phyloP scores from a whole-genome alignment of 2,797 vertebrate species.

The Sebastes taczanowskii region DNA sequence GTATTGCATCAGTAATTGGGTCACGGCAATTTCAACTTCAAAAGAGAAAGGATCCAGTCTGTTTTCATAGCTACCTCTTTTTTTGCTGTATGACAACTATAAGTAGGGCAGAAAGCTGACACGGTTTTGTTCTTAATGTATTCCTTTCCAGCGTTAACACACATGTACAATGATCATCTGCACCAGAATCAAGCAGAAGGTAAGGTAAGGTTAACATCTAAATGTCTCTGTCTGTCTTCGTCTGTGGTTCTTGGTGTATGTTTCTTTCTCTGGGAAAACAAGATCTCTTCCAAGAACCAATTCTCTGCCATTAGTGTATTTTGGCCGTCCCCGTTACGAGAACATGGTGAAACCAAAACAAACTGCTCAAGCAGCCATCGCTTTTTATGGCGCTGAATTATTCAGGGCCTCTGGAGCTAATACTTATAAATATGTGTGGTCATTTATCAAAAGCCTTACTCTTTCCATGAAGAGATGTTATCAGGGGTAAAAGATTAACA shows the following conservation, averaged over 20 bases:
- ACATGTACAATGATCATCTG: not conserved
- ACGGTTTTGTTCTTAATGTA: not conserved
- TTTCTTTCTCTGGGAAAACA: conserved; percentile 15
- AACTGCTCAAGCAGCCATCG: conserved; percentile 4
- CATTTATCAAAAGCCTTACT: conserved; percentile 17
- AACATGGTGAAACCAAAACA: conserved; percentile 54
- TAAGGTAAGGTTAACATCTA: not conserved
- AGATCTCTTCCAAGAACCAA: conserved; percentile 36
- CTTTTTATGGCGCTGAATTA: conserved; percentile 31
- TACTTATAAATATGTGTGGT: conserved; percentile 16
- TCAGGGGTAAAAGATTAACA: conserved; percentile 27
- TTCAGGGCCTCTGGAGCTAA: not conserved
- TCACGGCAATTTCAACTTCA: conserved; percentile 4
- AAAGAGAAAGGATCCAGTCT: not conserved
- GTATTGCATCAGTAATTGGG: conserved; percentile 10
- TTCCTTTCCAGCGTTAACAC: not conserved
- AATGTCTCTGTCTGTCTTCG: not conserved
- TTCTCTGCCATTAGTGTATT: conserved; percentile 25
- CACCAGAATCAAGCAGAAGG: not conserved
- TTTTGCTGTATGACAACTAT: not conserved
- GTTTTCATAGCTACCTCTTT: not conserved
- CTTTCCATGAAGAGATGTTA: conserved; percentile 25
- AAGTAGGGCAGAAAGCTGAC: not conserved
- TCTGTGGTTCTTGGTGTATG: not conserved
- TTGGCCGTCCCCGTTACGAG: not conserved